These are phyloP conservation scores for Drosophila pullipes DNA, from an alignment of 2,888 invertebrate genomes.

Conservation along the genomic window DNA sequence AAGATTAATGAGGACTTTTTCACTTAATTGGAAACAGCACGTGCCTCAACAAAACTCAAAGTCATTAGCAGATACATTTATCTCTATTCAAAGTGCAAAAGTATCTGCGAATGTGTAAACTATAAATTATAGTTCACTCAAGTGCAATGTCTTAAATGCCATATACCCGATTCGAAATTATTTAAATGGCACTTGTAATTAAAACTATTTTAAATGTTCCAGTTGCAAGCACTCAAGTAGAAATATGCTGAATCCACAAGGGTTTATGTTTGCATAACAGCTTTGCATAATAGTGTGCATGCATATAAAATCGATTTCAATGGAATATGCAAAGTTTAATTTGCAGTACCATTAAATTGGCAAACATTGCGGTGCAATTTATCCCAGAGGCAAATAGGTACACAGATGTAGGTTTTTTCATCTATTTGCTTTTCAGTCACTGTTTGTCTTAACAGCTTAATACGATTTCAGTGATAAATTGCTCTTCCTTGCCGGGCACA, in stretches of 20 bases:
- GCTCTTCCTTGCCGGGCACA: conserved; percentile 34
- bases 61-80: conserved; percentile 13
- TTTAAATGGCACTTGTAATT: conserved; percentile 1
- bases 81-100: neutral
- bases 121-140: conserved; percentile 30
- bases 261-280: conserved; percentile 26
- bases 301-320: conserved; percentile 35
- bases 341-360: conserved; percentile 22
- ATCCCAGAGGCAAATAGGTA: conserved; percentile 21
- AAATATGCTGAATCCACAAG: neutral
- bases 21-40: conserved; percentile 17
- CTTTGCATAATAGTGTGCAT: neutral
- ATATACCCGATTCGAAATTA: conserved; percentile 24
- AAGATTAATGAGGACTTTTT: conserved; percentile 37
- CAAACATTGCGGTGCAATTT: conserved; percentile 21
- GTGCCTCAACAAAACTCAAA: neutral
- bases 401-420: conserved; percentile 16
- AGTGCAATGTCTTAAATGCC: conserved; percentile 12
- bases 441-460: conserved; percentile 46
- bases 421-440: conserved; percentile 27
- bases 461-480: conserved; percentile 60
- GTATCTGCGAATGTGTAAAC: conserved; percentile 44
- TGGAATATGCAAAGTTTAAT: conserved; percentile 29
- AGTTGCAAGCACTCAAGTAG: neutral
- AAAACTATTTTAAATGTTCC: neutral